Percentiles rank a stretch among this genome's conserved stretches.
These are phyloP conservation scores for Himalopsyche kuldschensis DNA, from an alignment of 2,888 invertebrate genomes.

Conservation along the genomic window DNA sequence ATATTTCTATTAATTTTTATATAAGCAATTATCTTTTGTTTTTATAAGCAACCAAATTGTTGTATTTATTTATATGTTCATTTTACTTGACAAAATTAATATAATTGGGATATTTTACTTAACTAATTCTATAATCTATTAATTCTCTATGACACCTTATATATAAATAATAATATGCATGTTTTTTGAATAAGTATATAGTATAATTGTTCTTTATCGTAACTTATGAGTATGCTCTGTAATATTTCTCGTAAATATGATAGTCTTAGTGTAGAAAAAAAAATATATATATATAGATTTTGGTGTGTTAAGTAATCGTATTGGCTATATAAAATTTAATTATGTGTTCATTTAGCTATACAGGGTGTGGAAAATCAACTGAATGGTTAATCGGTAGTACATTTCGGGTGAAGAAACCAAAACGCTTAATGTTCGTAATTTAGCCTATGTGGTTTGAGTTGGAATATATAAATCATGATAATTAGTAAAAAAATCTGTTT, in stretches of 20 bases:
- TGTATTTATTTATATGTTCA: too few species aligned
- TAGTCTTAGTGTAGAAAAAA: constrained; percentile 7
- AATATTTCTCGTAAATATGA: neutral
- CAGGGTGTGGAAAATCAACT: neutral
- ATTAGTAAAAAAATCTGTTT: neutral
- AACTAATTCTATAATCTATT: too few species aligned
- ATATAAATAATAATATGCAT: too few species aligned
- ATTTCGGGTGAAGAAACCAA: neutral
- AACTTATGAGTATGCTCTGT: neutral
- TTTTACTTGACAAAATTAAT: too few species aligned
- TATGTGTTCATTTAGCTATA: neutral
- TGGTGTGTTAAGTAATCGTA: constrained; percentile 33
- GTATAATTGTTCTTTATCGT: neutral
- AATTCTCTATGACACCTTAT: too few species aligned
- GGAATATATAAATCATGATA: neutral
- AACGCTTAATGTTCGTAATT: neutral
- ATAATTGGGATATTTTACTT: too few species aligned
- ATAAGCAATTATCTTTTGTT: too few species aligned
- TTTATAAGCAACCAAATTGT: too few species aligned
- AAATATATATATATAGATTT: constrained; percentile 11
- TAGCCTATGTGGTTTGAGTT: neutral
- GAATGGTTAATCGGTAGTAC: neutral
- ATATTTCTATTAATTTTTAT: too few species aligned
- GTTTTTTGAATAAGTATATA: too few species aligned
- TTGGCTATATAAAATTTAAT: constrained; percentile 27